Percentiles rank a stretch among this genome's conserved stretches.
Conservation (phyloP, 2,888 invertebrate genomes). For the Argyresthia goedartella region DNA sequence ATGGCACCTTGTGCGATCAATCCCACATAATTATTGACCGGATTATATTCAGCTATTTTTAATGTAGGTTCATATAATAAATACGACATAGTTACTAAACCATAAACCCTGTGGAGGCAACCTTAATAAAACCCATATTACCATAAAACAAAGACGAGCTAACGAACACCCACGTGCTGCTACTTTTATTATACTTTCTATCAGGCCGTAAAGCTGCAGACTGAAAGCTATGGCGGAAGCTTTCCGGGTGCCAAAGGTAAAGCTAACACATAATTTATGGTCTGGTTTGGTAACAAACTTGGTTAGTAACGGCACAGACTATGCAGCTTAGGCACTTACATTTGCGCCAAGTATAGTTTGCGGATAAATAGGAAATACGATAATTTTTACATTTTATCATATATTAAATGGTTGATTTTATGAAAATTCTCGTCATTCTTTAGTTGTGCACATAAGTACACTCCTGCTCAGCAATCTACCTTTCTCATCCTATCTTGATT, state of each 20-base stretch:
- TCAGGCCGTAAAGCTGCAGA: conserved; percentile 1
- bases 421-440: too few relatives aligned
- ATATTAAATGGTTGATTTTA: too few relatives aligned
- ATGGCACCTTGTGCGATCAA: too few relatives aligned
- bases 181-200: conserved; percentile 27
- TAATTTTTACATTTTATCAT: too few relatives aligned
- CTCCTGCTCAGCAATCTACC: too few relatives aligned
- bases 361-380: too few relatives aligned
- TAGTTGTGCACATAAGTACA: too few relatives aligned
- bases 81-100: background rate
- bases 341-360: too few relatives aligned
- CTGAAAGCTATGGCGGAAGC: conserved; percentile 24
- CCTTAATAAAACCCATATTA: conserved; percentile 40
- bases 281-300: background rate
- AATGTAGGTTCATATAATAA: background rate
- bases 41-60: too few relatives aligned
- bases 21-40: background rate
- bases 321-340: background rate
- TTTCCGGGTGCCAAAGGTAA: conserved; percentile 26
- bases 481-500: too few relatives aligned
- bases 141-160: conserved; percentile 42
- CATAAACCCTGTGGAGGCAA: conserved; percentile 15
- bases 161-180: conserved; percentile 38
- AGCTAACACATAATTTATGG: conserved; percentile 14
- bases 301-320: background rate